Conservation (phyloP, 1,140 invertebrate genomes). For the Carcinoscorpius rotundicauda region DNA sequence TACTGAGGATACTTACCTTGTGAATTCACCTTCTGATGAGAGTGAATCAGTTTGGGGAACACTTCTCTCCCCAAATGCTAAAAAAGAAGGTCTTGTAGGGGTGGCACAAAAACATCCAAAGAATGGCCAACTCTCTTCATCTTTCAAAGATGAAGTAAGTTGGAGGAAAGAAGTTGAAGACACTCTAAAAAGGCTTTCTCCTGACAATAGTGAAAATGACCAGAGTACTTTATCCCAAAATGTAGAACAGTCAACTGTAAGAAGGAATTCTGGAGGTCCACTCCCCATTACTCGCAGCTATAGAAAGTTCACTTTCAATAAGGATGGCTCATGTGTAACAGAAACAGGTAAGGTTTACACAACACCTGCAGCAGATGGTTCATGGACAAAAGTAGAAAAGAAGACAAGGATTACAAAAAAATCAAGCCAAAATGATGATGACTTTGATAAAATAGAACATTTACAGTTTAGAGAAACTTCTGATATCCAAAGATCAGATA, state of each 20-base stretch:
- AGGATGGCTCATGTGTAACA: conserved; percentile 26
- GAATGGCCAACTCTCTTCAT: conserved; percentile 7
- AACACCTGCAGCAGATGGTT: conserved; percentile 22
- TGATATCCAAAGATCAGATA: conserved; percentile 20
- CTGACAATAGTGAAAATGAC: conserved; percentile 10
- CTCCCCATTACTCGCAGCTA: conserved; percentile 25
- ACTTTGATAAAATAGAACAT: conserved; percentile 17
- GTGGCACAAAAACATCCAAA: not conserved
- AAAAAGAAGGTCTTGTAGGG: not conserved
- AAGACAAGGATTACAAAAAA: conserved; percentile 25
- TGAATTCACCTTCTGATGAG: too few species aligned
- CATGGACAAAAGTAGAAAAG: conserved; percentile 24
- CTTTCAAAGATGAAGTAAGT: conserved; percentile 15
- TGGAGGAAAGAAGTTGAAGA: conserved; percentile 19
- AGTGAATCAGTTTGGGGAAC: conserved; percentile 13
- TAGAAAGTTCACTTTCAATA: conserved; percentile 27
- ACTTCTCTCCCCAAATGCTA: not conserved
- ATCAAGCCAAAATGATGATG: conserved; percentile 10
- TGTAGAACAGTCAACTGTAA: conserved; percentile 4
- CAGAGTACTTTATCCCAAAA: conserved; percentile 7
- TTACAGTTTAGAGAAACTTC: conserved; percentile 11
- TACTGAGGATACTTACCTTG: too few species aligned
- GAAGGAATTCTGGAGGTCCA: conserved; percentile 4
- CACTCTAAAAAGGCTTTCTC: conserved; percentile 16
- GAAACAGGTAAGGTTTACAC: conserved; percentile 27